Base-by-base conservation (phyloP, 2,797 vertebrate species). In the Sarcophilus harrisii region DNA sequence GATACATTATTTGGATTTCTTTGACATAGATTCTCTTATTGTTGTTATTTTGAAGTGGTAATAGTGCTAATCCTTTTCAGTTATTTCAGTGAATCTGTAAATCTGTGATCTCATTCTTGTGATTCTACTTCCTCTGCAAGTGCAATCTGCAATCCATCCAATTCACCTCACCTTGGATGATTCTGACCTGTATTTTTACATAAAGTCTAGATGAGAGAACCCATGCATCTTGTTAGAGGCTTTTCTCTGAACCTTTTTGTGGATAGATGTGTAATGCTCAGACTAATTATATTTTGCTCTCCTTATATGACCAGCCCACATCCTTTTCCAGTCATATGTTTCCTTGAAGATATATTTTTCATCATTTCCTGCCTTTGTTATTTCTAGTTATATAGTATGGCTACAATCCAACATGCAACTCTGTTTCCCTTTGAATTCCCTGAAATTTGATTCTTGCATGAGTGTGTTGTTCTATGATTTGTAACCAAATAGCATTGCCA, bases 321-420 rank as follows among this genome's bases (percentile, higher is more conserved):
- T 87, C 73, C 73, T 27, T 90, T 94, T 52, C 90, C 89, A 91
- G 66, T 49, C 66, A 60, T 38, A 18, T 92, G 0, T 90, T 95
- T 90, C 10, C 29, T 45, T 96, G 87, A 66, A 95, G 57, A 27
- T 73, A 87, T 87, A 87, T 87, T 87, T 87, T 87, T 2, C 16
- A 27, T 38, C 73, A 87, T 49, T 87, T 87, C 73, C 73, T 81
- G 66, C 27, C 38, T 87, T 45, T 87, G 73, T 87, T 87, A 49
- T 87, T 87, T 49, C 24, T 87, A 24, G 73, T 87, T 45, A 87
- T 87, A 87, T 87, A 87, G 73, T 38, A 49, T 87, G 38, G 38
- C 38, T 45, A 49, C 38, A 87, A 87, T 87, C 38, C 73, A 87
- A 49, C 45, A 21, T 27, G 21, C 73, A 87, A 87, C 38, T 87